A percentile compares a stretch with the other conserved stretches of the same genome.
These are phyloP conservation scores for Dryoscopus gambensis DNA, from an alignment of 2,113 vertebrate species.

Conservation along the genomic window DNA sequence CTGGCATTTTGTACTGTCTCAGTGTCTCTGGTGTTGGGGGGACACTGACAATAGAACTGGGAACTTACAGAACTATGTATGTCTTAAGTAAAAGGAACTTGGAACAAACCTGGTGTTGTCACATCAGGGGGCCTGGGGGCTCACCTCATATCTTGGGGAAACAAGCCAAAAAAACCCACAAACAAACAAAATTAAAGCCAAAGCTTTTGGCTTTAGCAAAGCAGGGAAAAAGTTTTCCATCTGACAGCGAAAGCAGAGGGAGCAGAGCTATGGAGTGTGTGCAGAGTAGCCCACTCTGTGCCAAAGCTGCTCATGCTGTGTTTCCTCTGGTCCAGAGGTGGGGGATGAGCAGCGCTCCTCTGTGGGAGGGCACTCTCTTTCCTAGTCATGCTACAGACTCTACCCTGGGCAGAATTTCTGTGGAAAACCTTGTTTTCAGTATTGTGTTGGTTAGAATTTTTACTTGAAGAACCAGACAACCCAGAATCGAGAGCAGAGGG, in stretches of 20 bases:
- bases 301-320: fast-evolving
- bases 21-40: background rate
- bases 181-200: background rate
- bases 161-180: background rate
- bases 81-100: background rate
- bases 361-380: fast-evolving
- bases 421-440: background rate
- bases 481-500: background rate
- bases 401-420: background rate
- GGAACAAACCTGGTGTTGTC: background rate
- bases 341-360: background rate
- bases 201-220: background rate
- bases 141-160: background rate
- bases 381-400: background rate
- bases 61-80: background rate
- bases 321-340: background rate
- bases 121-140: background rate
- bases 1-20: background rate
- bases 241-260: background rate
- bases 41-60: background rate
- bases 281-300: background rate
- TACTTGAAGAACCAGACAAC: background rate
- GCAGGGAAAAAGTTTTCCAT: background rate
- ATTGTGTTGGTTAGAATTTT: background rate
- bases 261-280: background rate